phyloP scores from a whole-genome alignment of 2,888 invertebrate species.

The Dryococelus australis region DNA sequence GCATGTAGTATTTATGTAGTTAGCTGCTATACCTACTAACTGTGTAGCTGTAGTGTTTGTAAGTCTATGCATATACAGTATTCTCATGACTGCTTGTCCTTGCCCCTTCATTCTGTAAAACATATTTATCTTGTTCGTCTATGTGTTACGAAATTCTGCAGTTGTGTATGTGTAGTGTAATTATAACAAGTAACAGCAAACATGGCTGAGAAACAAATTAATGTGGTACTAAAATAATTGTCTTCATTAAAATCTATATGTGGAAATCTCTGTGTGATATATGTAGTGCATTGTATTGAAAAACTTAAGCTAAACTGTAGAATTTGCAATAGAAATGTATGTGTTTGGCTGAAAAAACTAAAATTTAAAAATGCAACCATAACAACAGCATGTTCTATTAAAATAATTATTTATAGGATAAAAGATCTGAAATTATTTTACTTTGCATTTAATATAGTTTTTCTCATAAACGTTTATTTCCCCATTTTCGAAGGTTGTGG shows the following conservation, averaged over 20 bases:
- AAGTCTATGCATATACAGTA: neutral
- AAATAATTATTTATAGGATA: neutral
- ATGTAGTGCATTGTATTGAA: no score
- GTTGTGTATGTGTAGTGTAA: neutral
- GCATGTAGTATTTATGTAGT: neutral
- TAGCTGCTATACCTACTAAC: neutral
- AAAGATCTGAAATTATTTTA: neutral
- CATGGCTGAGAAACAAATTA: neutral
- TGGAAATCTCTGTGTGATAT: neutral
- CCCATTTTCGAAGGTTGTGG: neutral
- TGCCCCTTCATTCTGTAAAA: neutral
- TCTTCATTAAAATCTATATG: neutral
- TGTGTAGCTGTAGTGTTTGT: neutral
- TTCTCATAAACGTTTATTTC: neutral
- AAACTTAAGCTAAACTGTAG: no score
- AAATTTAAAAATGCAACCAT: neutral
- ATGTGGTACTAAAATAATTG: neutral
- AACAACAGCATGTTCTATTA: neutral
- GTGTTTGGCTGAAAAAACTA: neutral
- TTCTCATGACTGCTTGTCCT: neutral
- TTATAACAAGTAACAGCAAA: neutral
- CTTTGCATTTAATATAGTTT: neutral
- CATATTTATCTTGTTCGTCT: neutral
- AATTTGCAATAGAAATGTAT: neutral
- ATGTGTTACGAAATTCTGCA: neutral